Evolutionary conservation across 2,888 invertebrate genomes (phyloP).

Genomic region (Drosophila subquinaria): DNA sequence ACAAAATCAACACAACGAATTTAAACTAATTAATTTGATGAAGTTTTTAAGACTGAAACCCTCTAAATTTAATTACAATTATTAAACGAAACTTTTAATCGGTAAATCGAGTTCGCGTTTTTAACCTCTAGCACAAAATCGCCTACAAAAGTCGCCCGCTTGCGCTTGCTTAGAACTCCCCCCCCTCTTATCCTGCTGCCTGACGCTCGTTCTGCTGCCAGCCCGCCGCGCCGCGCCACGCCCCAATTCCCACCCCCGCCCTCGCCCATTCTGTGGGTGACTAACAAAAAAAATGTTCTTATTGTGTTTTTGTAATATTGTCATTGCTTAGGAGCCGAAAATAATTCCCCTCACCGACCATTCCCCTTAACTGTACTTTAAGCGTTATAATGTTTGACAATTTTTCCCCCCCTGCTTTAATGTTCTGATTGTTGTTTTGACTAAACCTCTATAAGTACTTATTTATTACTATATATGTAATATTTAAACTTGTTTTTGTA

Average conservation of each 20-base stretch:
- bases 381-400: conserved; percentile 71
- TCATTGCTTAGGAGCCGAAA: conserved; percentile 78
- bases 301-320: conserved; percentile 72
- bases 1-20: conserved; percentile 7
- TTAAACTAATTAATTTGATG: conserved; percentile 17
- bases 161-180: conserved; percentile 63
- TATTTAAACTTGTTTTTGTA: conserved; percentile 30
- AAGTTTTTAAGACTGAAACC: conserved; percentile 11
- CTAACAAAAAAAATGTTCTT: conserved; percentile 49
- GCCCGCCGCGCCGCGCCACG: conserved; percentile 28
- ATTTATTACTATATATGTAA: conserved; percentile 38
- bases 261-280: conserved; percentile 26
- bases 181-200: conserved; percentile 31
- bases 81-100: conserved; percentile 28
- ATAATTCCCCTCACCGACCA: conserved; percentile 17
- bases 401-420: conserved; percentile 44
- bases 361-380: conserved; percentile 40
- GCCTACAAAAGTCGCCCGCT: conserved; percentile 60
- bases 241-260: not conserved
- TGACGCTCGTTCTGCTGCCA: conserved; percentile 47
- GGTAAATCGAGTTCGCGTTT: conserved; percentile 53
- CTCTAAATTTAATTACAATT: conserved; percentile 7
- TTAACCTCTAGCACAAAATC: conserved; percentile 37
- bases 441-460: conserved; percentile 42
- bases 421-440: conserved; percentile 78